Evolutionary conservation across 2,113 vertebrate genomes (phyloP).

Genomic region (Corapipo altera): DNA sequence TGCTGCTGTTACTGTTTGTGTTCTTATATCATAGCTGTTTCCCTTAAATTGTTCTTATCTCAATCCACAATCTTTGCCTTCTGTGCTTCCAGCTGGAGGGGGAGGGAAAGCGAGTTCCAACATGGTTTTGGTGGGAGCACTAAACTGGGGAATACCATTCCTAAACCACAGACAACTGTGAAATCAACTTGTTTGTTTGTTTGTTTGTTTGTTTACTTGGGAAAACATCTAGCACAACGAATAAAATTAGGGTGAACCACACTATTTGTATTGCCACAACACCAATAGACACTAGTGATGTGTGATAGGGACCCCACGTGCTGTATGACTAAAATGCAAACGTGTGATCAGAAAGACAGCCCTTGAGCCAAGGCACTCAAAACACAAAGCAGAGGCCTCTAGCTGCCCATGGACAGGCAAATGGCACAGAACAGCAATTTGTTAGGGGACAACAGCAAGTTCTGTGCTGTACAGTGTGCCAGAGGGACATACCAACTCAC

Average conservation of each 20-base stretch:
- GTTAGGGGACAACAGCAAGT: not conserved
- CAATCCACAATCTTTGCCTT: not conserved
- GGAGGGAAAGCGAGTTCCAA: not conserved
- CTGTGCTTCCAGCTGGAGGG: not conserved
- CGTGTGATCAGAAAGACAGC: not conserved
- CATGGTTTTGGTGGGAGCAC: not conserved
- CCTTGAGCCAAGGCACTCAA: not conserved
- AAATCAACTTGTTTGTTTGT: not conserved
- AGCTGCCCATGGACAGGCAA: not conserved
- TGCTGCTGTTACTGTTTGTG: not conserved
- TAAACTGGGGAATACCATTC: not conserved
- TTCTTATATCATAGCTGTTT: not conserved
- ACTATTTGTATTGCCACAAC: not conserved
- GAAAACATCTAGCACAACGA: not conserved
- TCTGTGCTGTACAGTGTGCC: accelerated
- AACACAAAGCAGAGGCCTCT: not conserved
- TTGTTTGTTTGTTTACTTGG: not conserved
- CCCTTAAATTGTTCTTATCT: not conserved
- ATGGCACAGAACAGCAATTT: not conserved
- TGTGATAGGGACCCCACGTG: not conserved
- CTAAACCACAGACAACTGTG: not conserved
- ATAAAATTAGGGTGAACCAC: not conserved
- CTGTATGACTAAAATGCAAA: not conserved
- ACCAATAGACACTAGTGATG: not conserved
- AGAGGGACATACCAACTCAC: not conserved